Percentiles rank a stretch among this genome's conserved stretches.
Conservation (phyloP, 2,797 vertebrate genomes). For the Neoniphon sammara region DNA sequence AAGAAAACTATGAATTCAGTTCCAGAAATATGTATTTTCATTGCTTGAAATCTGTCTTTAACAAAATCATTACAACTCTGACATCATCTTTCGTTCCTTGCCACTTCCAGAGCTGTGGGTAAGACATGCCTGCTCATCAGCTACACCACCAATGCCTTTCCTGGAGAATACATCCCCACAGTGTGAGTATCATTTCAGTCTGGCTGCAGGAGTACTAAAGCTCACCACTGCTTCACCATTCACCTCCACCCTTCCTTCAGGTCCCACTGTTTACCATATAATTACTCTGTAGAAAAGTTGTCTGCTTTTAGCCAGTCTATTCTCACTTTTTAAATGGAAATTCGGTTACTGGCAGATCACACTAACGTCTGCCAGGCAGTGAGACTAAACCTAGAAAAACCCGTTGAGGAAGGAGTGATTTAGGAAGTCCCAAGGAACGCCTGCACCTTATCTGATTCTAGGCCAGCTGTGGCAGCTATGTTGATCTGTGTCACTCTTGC, state of each 20-base stretch:
- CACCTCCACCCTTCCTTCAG: constrained; percentile 16
- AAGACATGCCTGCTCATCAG: constrained; percentile 99
- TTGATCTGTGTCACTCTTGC: constrained; percentile 14
- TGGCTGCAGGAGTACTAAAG: not conserved
- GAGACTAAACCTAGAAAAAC: not conserved
- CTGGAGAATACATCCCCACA: constrained; percentile 98
- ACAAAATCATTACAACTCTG: not conserved
- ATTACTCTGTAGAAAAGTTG: not conserved
- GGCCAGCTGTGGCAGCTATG: not conserved
- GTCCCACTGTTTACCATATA: not conserved
- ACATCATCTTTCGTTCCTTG: constrained; percentile 13
- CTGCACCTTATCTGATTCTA: constrained; percentile 4
- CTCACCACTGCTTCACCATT: not conserved
- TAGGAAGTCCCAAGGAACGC: not conserved
- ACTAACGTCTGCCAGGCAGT: not conserved
- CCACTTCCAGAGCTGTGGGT: constrained; percentile 92
- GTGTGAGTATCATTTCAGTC: constrained; percentile 88
- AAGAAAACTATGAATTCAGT: not conserved
- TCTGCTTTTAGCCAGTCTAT: not conserved
- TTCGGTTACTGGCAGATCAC: not conserved
- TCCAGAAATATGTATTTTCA: not conserved
- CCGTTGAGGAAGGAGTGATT: not conserved
- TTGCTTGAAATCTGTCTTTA: not conserved
- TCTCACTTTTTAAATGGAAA: not conserved
- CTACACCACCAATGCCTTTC: constrained; percentile 99